Evolutionary conservation across 2,888 invertebrate species (phyloP).

Genomic region (Macrosiphum euphorbiae): DNA sequence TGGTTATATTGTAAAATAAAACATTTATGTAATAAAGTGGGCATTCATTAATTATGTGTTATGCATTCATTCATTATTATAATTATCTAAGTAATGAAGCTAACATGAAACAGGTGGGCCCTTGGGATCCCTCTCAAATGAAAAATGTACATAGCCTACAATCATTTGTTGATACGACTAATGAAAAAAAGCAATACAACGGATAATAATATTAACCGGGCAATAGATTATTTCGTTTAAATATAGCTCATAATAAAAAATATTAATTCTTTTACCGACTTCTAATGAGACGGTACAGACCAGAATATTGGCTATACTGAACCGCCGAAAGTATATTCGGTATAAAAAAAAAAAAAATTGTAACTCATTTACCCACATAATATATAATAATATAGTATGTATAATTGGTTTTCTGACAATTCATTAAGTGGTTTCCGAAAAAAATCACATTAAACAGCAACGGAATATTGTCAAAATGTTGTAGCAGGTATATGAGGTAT

Average conservation of each 20-base stretch:
- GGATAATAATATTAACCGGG: background rate
- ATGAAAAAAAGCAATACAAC: background rate
- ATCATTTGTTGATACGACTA: background rate
- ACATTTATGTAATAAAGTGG: no score
- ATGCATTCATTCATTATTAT: no score
- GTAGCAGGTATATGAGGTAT: background rate
- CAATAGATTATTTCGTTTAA: background rate
- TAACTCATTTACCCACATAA: background rate
- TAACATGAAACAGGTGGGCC: no score
- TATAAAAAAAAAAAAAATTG: background rate
- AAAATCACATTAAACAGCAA: background rate
- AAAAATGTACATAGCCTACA: no score
- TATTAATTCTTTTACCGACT: background rate
- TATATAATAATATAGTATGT: background rate
- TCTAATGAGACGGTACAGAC: background rate
- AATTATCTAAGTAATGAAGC: no score
- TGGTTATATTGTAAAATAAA: no score
- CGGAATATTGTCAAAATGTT: background rate
- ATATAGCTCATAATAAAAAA: background rate
- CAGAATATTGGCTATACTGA: background rate
- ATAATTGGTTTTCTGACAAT: background rate
- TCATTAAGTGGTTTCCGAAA: background rate
- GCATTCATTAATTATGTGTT: no score
- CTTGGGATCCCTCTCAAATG: no score
- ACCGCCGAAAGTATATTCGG: background rate